phyloP scores from a whole-genome alignment of 2,113 vertebrate species.

The Chauna torquata region DNA sequence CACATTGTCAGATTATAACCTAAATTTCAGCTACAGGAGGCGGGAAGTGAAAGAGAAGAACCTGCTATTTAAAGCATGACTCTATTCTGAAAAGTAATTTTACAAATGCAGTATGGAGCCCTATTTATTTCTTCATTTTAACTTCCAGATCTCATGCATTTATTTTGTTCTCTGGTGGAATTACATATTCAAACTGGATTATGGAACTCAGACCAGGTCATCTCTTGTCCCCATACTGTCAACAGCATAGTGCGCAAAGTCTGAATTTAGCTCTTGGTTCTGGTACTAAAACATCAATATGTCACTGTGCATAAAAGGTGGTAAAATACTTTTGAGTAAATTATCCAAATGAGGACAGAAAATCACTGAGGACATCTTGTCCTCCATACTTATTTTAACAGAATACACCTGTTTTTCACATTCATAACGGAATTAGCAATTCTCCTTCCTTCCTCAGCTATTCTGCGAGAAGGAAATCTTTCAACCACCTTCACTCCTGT shows the following conservation, averaged over 20 bases:
- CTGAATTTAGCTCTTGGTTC: background rate
- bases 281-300: background rate
- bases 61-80: background rate
- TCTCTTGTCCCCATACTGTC: background rate
- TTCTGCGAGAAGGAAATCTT: background rate
- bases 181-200: background rate
- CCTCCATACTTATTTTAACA: background rate
- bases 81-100: background rate
- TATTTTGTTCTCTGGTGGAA: background rate
- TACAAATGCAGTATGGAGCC: rapidly evolving
- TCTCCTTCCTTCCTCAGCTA: background rate
- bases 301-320: background rate
- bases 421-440: background rate
- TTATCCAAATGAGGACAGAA: background rate
- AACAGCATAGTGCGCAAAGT: background rate
- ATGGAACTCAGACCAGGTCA: background rate
- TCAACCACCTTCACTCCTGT: background rate
- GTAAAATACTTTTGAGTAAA: background rate
- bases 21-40: background rate
- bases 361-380: background rate
- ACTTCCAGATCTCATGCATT: background rate
- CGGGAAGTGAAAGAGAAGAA: background rate
- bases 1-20: background rate
- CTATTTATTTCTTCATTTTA: background rate
- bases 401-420: background rate